These are phyloP conservation scores for Ochlodes sylvanus DNA, from an alignment of 2,888 invertebrate species.

Conservation along the genomic window DNA sequence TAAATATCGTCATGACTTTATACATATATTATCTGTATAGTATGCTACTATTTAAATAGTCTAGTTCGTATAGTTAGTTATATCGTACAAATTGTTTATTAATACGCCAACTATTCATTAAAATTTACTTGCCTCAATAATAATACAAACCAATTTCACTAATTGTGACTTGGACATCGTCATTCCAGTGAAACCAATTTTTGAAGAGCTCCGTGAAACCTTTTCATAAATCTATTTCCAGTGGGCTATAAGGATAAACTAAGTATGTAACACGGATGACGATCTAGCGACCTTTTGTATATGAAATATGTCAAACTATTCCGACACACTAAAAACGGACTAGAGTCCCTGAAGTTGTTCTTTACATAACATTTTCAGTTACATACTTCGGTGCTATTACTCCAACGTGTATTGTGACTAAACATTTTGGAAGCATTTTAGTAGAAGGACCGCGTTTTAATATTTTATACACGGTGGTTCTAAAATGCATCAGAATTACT, in stretches of 20 bases:
- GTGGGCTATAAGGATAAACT: background rate
- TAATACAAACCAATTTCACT: background rate
- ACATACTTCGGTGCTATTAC: too few species aligned
- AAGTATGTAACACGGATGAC: background rate
- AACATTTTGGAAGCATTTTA: too few species aligned
- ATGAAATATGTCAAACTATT: too few species aligned
- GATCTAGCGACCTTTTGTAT: too few species aligned
- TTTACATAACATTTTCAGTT: too few species aligned
- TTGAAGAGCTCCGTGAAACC: background rate
- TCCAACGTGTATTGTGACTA: too few species aligned
- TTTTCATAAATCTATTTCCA: background rate
- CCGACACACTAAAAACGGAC: too few species aligned
- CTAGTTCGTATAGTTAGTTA: background rate
- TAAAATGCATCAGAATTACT: too few species aligned
- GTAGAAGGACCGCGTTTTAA: too few species aligned
- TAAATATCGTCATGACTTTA: slow-evolving; percentile 11
- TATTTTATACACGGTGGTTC: too few species aligned
- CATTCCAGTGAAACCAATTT: background rate
- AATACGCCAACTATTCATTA: background rate
- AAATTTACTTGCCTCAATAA: background rate
- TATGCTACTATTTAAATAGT: slow-evolving; percentile 7
- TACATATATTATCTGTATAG: background rate
- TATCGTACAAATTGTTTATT: background rate
- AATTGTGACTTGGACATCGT: background rate
- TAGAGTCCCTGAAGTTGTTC: too few species aligned